phyloP scores from a whole-genome alignment of 2,888 invertebrate genomes.

The Temnothorax ravouxi region DNA sequence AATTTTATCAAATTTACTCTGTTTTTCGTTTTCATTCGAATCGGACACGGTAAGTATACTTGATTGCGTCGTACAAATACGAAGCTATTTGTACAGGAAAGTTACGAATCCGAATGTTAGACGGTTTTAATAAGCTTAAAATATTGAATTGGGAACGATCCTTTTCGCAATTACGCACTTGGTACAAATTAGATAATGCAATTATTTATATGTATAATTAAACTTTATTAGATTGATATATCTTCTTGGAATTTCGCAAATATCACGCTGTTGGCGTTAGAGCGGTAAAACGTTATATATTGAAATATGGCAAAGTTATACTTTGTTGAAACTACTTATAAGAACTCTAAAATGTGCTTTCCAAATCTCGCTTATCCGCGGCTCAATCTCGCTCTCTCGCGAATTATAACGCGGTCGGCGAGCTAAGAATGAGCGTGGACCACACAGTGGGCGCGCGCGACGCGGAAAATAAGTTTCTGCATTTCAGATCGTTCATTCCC shows the following conservation, averaged over 20 bases:
- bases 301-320: background rate
- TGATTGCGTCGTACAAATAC: background rate
- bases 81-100: background rate
- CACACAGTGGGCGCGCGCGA: background rate
- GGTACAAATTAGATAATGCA: background rate
- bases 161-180: background rate
- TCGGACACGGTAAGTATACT: background rate
- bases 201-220: slow-evolving; percentile 13
- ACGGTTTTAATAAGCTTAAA: slow-evolving; percentile 5
- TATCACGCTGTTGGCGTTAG: background rate
- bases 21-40: slow-evolving; percentile 11
- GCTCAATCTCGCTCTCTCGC: slow-evolving; percentile 18
- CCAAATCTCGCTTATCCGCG: slow-evolving; percentile 14
- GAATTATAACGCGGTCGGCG: slow-evolving; percentile 21
- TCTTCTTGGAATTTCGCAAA: background rate
- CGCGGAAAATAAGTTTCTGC: slow-evolving; percentile 44
- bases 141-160: background rate
- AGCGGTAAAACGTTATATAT: background rate
- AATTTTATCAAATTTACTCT: slow-evolving; percentile 2
- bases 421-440: background rate
- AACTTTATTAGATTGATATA: background rate
- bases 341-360: background rate
- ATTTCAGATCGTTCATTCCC: slow-evolving; percentile 35
- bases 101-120: background rate
- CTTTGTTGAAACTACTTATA: slow-evolving; percentile 6